Conservation (phyloP, 2,113 vertebrate species). For the Elachura formosa region DNA sequence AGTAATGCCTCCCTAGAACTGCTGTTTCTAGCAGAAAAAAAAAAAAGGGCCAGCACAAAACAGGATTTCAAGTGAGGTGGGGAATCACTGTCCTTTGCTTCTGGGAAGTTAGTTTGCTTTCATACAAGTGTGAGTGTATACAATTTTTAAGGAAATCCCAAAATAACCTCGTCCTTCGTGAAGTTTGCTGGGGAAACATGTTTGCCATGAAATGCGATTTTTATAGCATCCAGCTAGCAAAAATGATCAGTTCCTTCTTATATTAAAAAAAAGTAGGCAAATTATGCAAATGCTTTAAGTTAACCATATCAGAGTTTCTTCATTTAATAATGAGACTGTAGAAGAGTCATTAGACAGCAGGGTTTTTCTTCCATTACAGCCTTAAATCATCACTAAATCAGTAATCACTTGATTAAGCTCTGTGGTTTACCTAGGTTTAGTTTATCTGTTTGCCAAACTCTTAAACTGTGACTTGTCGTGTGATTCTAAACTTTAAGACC, state of each 20-base stretch:
- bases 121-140: background rate
- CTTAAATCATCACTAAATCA: background rate
- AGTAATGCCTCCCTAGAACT: background rate
- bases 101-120: background rate
- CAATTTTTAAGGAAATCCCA: background rate
- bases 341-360: background rate
- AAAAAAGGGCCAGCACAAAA: background rate
- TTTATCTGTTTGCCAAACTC: background rate
- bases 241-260: rapidly evolving
- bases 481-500: background rate
- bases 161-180: background rate
- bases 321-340: background rate
- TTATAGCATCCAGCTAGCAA: background rate
- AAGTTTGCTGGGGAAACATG: background rate
- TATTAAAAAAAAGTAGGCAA: background rate
- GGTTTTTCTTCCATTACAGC: background rate
- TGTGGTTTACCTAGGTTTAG: background rate
- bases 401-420: background rate
- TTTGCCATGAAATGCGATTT: background rate
- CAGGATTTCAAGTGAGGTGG: background rate
- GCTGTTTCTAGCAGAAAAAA: background rate
- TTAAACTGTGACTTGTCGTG: background rate
- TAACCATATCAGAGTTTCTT: background rate
- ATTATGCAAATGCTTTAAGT: background rate
- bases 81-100: background rate